Evolutionary conservation across 2,113 vertebrate genomes (phyloP), one percentile per base, ranked within the genome.

Genomic region (Myrmecophaga tridactyla): DNA sequence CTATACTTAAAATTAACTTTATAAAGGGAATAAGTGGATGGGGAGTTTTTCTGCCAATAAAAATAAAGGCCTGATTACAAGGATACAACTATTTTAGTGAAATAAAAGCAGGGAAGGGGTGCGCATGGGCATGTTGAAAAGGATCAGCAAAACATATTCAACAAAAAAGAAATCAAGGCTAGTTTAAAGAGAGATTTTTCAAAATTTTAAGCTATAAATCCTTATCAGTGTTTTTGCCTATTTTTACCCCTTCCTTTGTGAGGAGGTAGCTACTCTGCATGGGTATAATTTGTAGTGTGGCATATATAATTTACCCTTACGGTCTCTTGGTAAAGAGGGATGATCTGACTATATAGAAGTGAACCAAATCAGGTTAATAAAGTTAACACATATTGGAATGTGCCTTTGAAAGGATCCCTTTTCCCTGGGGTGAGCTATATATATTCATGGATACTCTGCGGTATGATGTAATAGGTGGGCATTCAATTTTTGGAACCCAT

Each of bases 31-130:
- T 78, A 94, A 75, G 65, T 51, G 70, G 77, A 62, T 62, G 73
- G 62, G 63, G 73, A 86, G 88, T 96, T 86, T n/a, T 97, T 87
- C 73, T 95, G 73, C 93, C 95, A 94, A 91, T 95, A 78, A 95
- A 94, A 96, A 96, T 93, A 92, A 95, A 96, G 94, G 95, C 60
- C 56, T 48, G 23, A 58, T 92, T 76, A 89, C 39, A 89, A 76
- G 48, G 48, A 58, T 83, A 83, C 25, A 78, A 95, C 86, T 58
- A 48, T 94, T 89, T 92, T 58, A 62, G 43, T 7, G 10, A 39
- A 53, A 39, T 72, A 82, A 73, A 90, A 90, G 48, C 21, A 29
- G n/a, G 39, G 76, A 29, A 65, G n/a, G 78, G 51, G 53, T 21
- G 6, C 6, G 9, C 41, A 15, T 14, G 13, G 70, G 36, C 36